These are phyloP conservation scores for Pentamera pediparva DNA, from an alignment of 53 echinoderm and acorn worm species.

Conservation along the genomic window DNA sequence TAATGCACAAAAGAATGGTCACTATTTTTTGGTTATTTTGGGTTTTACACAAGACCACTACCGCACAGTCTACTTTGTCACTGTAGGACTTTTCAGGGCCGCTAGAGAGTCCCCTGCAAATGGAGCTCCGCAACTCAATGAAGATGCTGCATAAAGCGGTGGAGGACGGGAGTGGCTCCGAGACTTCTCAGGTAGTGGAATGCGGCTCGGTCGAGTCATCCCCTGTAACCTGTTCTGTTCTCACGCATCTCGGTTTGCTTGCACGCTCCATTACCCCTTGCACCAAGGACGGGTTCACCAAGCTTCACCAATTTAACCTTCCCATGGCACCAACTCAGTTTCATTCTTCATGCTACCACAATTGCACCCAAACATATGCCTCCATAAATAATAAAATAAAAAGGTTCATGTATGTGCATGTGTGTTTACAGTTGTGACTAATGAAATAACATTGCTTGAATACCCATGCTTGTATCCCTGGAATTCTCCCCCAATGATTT, in stretches of 20 bases:
- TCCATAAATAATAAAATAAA: not conserved
- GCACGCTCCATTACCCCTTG: too few relatives aligned
- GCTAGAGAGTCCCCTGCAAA: conserved; percentile 79
- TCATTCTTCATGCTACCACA: too few relatives aligned
- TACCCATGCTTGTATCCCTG: too few relatives aligned
- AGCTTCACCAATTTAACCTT: too few relatives aligned
- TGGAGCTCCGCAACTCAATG: conserved; percentile 80
- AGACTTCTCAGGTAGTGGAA: conserved; percentile 18
- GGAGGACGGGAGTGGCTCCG: conserved; percentile 17
- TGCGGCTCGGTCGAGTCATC: not conserved
- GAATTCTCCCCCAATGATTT: too few relatives aligned
- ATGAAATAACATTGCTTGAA: too few relatives aligned
- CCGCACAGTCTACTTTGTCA: conserved; percentile 18
- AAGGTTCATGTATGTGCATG: not conserved
- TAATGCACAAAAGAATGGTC: too few relatives aligned
- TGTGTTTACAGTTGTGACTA: too few relatives aligned
- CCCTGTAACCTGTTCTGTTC: not conserved
- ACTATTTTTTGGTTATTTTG: too few relatives aligned
- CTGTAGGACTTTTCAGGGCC: conserved; percentile 85
- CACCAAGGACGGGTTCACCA: too few relatives aligned
- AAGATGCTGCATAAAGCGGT: conserved; percentile 42
- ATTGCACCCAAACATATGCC: too few relatives aligned
- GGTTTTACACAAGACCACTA: conserved; percentile 23
- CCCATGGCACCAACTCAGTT: too few relatives aligned
- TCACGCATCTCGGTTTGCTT: not conserved